Percentiles rank a stretch among this genome's conserved stretches.
These are phyloP conservation scores for Dione vanillae DNA, from an alignment of 2,888 invertebrate species.

Conservation along the genomic window DNA sequence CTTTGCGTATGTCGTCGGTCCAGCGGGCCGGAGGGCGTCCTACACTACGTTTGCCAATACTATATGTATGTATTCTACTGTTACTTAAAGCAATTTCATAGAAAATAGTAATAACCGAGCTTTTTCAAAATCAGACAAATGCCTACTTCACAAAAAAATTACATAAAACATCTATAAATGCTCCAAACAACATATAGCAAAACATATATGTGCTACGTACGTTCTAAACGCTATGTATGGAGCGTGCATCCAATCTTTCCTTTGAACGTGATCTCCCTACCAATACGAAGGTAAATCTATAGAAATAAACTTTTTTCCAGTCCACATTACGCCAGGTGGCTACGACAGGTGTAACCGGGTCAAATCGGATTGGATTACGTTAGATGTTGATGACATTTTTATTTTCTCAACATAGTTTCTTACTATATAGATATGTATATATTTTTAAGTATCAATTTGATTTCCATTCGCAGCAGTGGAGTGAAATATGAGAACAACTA, in stretches of 20 bases:
- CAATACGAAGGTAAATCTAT: slow-evolving; percentile 19
- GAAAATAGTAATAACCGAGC: too few relatives aligned
- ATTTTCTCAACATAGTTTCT: neutral
- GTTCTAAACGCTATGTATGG: slow-evolving; percentile 3
- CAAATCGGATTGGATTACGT: neutral
- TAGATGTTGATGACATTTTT: neutral
- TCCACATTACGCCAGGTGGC: slow-evolving; percentile 23
- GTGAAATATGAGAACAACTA: too few relatives aligned
- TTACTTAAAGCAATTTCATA: too few relatives aligned
- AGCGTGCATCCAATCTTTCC: slow-evolving; percentile 16
- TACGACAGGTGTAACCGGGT: slow-evolving; percentile 14
- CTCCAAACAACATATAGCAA: too few relatives aligned
- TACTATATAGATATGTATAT: too few relatives aligned
- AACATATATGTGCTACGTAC: neutral
- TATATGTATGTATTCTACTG: too few relatives aligned
- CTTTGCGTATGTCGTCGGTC: too few relatives aligned
- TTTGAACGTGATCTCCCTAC: slow-evolving; percentile 15
- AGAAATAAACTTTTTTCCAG: slow-evolving; percentile 16
- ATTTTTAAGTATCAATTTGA: too few relatives aligned
- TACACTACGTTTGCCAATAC: too few relatives aligned
- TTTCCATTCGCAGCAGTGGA: too few relatives aligned
- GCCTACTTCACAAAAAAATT: neutral
- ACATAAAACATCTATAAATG: neutral
- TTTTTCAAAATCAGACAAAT: neutral
- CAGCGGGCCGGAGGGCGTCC: too few relatives aligned